Conservation (phyloP, 2,888 invertebrate species). For the Agrochola lychnidis region DNA sequence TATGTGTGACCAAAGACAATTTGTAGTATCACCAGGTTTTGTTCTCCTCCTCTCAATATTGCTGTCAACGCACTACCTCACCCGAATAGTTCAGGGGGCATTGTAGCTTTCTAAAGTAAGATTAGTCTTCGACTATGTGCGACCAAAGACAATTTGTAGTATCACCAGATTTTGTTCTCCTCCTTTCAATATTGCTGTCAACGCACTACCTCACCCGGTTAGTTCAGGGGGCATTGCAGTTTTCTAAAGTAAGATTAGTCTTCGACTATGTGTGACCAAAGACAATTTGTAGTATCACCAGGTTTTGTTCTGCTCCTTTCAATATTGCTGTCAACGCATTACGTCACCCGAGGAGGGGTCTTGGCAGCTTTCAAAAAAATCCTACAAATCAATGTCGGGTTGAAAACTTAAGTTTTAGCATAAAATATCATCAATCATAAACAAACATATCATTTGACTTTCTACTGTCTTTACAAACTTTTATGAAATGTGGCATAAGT, state of each 20-base stretch:
- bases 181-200: too few species aligned
- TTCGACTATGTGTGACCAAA: background rate
- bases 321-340: background rate
- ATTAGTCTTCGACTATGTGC: background rate
- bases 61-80: background rate
- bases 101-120: background rate
- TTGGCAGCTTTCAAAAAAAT: background rate
- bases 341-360: background rate
- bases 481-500: background rate
- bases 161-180: too few species aligned
- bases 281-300: background rate
- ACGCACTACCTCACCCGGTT: too few species aligned
- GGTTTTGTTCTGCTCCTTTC: background rate
- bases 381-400: background rate
- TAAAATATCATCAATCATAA: conserved; percentile 19
- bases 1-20: background rate
- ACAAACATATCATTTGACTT: background rate
- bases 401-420: conserved; percentile 7
- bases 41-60: background rate
- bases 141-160: too few species aligned
- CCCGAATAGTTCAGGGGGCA: background rate
- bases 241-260: too few species aligned
- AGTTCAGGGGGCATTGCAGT: too few species aligned
- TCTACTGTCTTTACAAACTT: conserved; percentile 13
- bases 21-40: background rate